phyloP scores from a whole-genome alignment of 2,888 invertebrate species.

The Prenolepis imparis region DNA sequence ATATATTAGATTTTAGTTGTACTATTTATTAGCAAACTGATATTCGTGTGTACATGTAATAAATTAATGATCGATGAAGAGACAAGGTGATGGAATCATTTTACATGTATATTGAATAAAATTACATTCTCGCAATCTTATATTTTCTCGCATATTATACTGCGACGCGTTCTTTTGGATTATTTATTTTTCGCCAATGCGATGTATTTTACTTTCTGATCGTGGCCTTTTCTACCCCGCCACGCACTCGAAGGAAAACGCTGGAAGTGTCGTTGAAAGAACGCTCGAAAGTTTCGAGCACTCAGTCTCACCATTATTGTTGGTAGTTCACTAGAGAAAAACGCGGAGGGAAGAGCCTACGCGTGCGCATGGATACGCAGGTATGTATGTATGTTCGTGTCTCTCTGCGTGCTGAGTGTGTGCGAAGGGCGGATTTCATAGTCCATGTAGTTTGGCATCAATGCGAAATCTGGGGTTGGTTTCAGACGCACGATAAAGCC shows the following conservation, averaged over 20 bases:
- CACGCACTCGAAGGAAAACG: conserved; percentile 47
- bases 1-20: not conserved
- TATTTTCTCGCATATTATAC: not conserved
- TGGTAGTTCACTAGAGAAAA: conserved; percentile 58
- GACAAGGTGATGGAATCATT: not conserved
- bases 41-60: not conserved
- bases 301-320: conserved; percentile 66
- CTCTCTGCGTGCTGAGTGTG: conserved; percentile 50
- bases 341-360: conserved; percentile 37
- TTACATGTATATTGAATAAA: not conserved
- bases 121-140: not conserved
- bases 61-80: not conserved
- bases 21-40: not conserved
- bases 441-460: conserved; percentile 77
- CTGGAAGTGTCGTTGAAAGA: conserved; percentile 67
- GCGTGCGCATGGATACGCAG: not conserved
- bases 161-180: conserved; percentile 4
- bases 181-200: conserved; percentile 44
- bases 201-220: conserved; percentile 57
- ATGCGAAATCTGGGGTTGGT: conserved; percentile 76
- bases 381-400: conserved; percentile 42
- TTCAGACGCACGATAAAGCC: conserved; percentile 76
- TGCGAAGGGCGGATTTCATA: conserved; percentile 73
- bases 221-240: conserved; percentile 45
- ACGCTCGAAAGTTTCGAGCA: conserved; percentile 63